These are phyloP conservation scores for Rhagonycha lutea DNA, from an alignment of 2,888 invertebrate species.

Conservation along the genomic window DNA sequence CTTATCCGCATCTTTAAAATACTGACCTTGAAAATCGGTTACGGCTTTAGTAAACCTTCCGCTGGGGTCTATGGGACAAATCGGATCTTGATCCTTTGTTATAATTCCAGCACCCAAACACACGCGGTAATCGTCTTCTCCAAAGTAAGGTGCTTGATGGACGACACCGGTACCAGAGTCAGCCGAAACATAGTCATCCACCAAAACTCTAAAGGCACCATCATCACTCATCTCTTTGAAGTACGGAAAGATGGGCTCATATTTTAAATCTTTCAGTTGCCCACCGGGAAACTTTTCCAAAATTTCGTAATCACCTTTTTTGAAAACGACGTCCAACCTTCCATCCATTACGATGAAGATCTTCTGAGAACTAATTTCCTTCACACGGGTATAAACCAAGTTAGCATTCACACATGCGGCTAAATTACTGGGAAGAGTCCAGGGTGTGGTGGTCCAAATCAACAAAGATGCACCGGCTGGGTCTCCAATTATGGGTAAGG, in stretches of 20 bases:
- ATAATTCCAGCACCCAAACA: constrained; percentile 67
- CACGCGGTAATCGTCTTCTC: constrained; percentile 95
- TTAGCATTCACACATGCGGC: constrained; percentile 92
- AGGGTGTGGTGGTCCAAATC: constrained; percentile 99
- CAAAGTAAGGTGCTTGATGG: constrained; percentile 98
- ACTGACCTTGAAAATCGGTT: constrained; percentile 82
- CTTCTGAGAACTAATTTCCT: constrained; percentile 68
- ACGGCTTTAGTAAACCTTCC: constrained; percentile 87
- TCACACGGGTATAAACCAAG: constrained; percentile 81
- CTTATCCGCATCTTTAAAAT: constrained; percentile 98
- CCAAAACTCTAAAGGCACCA: constrained; percentile 84
- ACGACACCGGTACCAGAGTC: constrained; percentile 98
- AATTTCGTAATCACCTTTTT: constrained; percentile 76
- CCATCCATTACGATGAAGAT: constrained; percentile 85
- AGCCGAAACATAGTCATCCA: constrained; percentile 91
- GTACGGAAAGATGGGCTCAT: constrained; percentile 92
- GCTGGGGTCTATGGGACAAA: constrained; percentile 94
- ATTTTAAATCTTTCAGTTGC: constrained; percentile 77
- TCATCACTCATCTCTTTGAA: constrained; percentile 65
- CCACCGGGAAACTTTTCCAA: constrained; percentile 80
- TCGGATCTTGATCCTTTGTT: constrained; percentile 80
- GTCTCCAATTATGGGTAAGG: constrained; percentile 76
- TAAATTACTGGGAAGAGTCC: constrained; percentile 97
- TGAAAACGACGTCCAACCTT: constrained; percentile 76
- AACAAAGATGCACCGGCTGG: constrained; percentile 71